phyloP scores from a whole-genome alignment of 1,140 invertebrate species.

The Drosophila ironensis region DNA sequence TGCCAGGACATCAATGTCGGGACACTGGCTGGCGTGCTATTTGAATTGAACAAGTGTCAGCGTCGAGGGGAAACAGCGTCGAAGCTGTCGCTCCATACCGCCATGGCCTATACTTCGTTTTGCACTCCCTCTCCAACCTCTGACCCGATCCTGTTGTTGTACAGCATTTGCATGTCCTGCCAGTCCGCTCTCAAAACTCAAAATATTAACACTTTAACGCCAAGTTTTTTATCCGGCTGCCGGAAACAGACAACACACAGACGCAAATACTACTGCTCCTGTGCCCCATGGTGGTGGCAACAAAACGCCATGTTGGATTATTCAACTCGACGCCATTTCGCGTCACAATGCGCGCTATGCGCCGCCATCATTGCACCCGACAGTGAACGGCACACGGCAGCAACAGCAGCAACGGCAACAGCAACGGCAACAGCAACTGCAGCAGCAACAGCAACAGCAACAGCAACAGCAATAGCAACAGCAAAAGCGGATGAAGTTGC shows the following conservation, averaged over 20 bases:
- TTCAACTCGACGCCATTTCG: slow-evolving; percentile 78
- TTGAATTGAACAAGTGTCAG: slow-evolving; percentile 79
- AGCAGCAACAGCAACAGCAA: slow-evolving; percentile 1
- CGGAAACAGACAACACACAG: slow-evolving; percentile 69
- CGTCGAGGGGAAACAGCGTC: slow-evolving; percentile 67
- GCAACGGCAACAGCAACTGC: neutral
- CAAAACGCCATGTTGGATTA: slow-evolving; percentile 79
- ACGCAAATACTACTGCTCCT: slow-evolving; percentile 44
- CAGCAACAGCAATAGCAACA: slow-evolving; percentile 8
- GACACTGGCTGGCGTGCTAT: slow-evolving; percentile 71
- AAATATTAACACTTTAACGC: slow-evolving; percentile 79
- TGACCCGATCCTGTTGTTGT: slow-evolving; percentile 3
- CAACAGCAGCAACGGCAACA: neutral
- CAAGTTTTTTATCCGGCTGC: slow-evolving; percentile 78
- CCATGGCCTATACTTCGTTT: slow-evolving; percentile 9
- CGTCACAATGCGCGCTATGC: slow-evolving; percentile 77
- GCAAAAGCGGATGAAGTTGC: slow-evolving; percentile 72
- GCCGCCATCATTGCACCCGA: slow-evolving; percentile 75
- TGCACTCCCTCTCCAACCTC: slow-evolving; percentile 3
- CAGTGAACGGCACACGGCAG: slow-evolving; percentile 50
- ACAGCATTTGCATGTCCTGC: slow-evolving; percentile 58
- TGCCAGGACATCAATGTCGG: slow-evolving; percentile 73
- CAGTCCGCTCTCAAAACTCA: slow-evolving; percentile 71
- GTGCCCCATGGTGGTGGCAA: slow-evolving; percentile 51
- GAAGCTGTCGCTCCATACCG: slow-evolving; percentile 36